Base-by-base conservation (phyloP, 2,888 invertebrate species). In the Caenorhabditis wallacei region DNA sequence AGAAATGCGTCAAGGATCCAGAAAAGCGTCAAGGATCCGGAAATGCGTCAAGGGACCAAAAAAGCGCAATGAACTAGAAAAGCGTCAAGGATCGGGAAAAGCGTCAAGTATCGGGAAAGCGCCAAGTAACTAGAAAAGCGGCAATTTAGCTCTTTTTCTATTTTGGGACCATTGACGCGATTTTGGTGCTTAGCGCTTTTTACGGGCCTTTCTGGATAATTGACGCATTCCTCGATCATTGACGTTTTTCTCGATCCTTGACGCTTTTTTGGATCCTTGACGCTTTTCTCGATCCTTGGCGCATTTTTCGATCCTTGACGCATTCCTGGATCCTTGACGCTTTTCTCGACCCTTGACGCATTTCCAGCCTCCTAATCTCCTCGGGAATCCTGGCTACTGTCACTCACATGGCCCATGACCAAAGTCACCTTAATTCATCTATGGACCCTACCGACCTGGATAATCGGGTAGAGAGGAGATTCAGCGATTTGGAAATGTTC, bases 401-500 rank as follows among this genome's bases (percentile, higher is more conserved):
- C 40, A 78, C 68, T 13, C 56, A 20, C 1, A 63, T 48, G 43
- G 53, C 76, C 43, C 48, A 35, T 3, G 11, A 26, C 0, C 35
- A n/a, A 22, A 4, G 18, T 4, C 18, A 24, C 30, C 30, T 18
- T 11, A 64, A 46, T 18, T n/a, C n/a, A 1, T 61, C 61, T 37
- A 26, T 57, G 70, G 20, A 51, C 18, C 61, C 30, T 20, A 63
- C 24, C 13, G 11, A 56, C 4, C 30, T 24, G 18, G 46, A 48
- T 13, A 48, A 43, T 1, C 37, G 43, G n/a, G 40, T 59, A 18
- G 79, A 64, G 18, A 37, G 79, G 30, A 48, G 76, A 54, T 85
- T 82, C 53, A 71, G 80, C 13, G 79, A 84, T 30, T 24, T 30
- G 8, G 83, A 85, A 71, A 85, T 85, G 80, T 80, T 22, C 8